Conservation (phyloP, 1,140 invertebrate species). For the Danaus melanippus region DNA sequence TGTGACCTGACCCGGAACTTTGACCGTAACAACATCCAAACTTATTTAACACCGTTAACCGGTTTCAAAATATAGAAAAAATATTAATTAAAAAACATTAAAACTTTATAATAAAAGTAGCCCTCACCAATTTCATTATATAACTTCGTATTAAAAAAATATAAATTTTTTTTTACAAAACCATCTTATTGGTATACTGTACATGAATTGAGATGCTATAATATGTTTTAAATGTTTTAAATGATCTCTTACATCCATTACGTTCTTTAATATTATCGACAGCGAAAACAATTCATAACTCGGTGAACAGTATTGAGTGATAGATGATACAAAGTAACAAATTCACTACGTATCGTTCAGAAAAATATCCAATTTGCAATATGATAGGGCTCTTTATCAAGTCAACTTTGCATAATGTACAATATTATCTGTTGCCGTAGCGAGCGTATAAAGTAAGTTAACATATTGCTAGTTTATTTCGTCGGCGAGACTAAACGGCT, state of each 20-base stretch:
- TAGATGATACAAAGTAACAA: constrained; percentile 20
- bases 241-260: too few species aligned
- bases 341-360: constrained; percentile 17
- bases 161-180: too few species aligned
- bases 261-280: too few species aligned
- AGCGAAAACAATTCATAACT: constrained; percentile 7
- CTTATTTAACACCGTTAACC: too few species aligned
- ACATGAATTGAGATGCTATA: too few species aligned
- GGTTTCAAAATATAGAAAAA: too few species aligned
- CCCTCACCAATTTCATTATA: too few species aligned
- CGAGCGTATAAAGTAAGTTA: constrained; percentile 35
- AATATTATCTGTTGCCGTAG: constrained; percentile 25
- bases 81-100: too few species aligned
- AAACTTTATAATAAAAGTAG: too few species aligned
- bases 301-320: constrained; percentile 16
- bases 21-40: constrained; percentile 28
- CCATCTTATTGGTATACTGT: too few species aligned
- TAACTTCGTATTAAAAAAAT: too few species aligned
- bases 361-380: constrained; percentile 20
- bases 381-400: constrained; percentile 30
- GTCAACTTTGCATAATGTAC: constrained; percentile 41
- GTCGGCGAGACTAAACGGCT: constrained; percentile 44
- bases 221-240: too few species aligned
- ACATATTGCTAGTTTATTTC: constrained; percentile 50
- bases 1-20: constrained; percentile 47